Base-by-base conservation (phyloP, 2,888 invertebrate species). In the Papilio demoleus region DNA sequence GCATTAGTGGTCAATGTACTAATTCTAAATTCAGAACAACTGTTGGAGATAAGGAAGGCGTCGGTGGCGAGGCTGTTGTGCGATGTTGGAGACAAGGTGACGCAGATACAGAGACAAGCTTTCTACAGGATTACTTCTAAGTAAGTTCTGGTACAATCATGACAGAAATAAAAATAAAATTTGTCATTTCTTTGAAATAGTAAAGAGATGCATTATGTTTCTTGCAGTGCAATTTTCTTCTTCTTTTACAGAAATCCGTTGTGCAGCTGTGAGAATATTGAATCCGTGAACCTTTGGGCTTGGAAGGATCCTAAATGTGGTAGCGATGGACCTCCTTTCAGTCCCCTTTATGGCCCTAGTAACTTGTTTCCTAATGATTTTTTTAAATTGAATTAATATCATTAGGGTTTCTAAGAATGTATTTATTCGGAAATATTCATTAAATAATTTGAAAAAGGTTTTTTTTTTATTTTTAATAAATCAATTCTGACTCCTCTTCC, bases 41-140 rank as follows among this genome's bases (percentile, higher is more conserved):
- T 67, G 1, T n/a, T 38, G 45, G 56, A 67, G 34, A 79, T 86
- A 36, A 79, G 83, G 31, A 85, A 82, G 62, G 75, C 75, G 3
- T 74, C 78, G 0, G 72, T 78, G 2, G 80, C 85, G 0, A 73
- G 78, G 11, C 19, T 85, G 22, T 4, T 86, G n/a, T 85, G 86
- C 64, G 76, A 80, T 8, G 77, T 81, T 1, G 85, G 80, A 4
- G 81, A 84, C 40, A 75, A 74, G 0, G 85, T 88, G 0, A 81
- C 81, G 0, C 70, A 79, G n/a, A 83, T 87, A n/a, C 88, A 88
- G 60, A 81, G 83, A 0, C 71, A 72, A 2, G 82, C 85, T 0
- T 87, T 88, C 59, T 70, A 79, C 9, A 77, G 80, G 65, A 73
- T 78, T 17, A 76, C 79, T 9, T 71, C 70, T 9, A 72, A 73